Evolutionary conservation across 2,797 vertebrate species (phyloP).

Genomic region (Phrynocephalus forsythii): DNA sequence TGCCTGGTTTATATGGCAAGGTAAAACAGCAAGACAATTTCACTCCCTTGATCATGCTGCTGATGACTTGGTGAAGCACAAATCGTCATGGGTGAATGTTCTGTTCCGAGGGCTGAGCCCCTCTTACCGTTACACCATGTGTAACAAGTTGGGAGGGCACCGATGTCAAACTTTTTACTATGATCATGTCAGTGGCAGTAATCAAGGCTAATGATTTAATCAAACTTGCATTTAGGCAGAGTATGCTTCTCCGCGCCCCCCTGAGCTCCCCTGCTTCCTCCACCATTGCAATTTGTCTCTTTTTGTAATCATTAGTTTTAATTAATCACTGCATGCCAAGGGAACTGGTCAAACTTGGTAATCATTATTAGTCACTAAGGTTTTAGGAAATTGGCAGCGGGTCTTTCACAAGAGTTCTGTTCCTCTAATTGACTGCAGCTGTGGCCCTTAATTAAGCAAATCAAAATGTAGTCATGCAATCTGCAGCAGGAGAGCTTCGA

Average conservation of each 20-base stretch:
- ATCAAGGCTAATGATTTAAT: slow-evolving; percentile 51
- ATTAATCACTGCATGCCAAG: slow-evolving; percentile 56
- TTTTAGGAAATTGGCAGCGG: slow-evolving; percentile 47
- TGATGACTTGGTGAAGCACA: neutral
- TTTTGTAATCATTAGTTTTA: slow-evolving; percentile 36
- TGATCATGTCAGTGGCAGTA: slow-evolving; percentile 32
- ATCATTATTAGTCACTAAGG: slow-evolving; percentile 58
- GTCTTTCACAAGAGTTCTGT: slow-evolving; percentile 67
- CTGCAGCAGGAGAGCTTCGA: slow-evolving; percentile 27
- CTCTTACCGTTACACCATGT: slow-evolving; percentile 7
- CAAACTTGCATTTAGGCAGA: slow-evolving; percentile 42
- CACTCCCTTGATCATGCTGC: neutral
- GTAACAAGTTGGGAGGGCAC: slow-evolving; percentile 4
- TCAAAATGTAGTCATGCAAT: slow-evolving; percentile 42
- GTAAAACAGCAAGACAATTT: slow-evolving; percentile 10
- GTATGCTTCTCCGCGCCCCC: slow-evolving; percentile 40
- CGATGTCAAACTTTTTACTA: slow-evolving; percentile 30
- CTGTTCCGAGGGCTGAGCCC: neutral
- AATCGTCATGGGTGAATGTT: slow-evolving; percentile 1
- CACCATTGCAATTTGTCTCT: slow-evolving; percentile 22
- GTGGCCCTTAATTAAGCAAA: slow-evolving; percentile 48
- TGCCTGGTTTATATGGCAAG: slow-evolving; percentile 17
- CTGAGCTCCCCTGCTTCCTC: neutral
- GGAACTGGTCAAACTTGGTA: slow-evolving; percentile 53
- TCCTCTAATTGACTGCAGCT: slow-evolving; percentile 56